phyloP scores from a whole-genome alignment of 1,140 invertebrate species.

The Platyura marginata region DNA sequence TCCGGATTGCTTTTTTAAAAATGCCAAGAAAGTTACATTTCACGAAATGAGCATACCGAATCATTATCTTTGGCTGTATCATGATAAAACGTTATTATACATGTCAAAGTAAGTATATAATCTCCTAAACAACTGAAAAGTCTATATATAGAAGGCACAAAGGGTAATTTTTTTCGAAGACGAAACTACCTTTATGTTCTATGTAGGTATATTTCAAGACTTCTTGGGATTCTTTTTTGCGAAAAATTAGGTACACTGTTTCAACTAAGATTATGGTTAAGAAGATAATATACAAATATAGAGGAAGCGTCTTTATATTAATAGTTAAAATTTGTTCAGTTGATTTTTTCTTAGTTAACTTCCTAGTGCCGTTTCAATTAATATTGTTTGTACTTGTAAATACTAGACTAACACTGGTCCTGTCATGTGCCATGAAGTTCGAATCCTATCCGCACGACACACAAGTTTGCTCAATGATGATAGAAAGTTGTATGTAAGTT shows the following conservation, averaged over 20 bases:
- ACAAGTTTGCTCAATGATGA: slow-evolving; percentile 81
- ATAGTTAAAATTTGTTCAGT: too few relatives aligned
- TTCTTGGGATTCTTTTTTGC: too few relatives aligned
- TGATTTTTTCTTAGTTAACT: too few relatives aligned
- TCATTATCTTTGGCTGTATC: slow-evolving; percentile 80
- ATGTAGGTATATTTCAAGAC: too few relatives aligned
- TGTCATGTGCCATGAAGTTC: slow-evolving; percentile 87
- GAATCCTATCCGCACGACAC: slow-evolving; percentile 81
- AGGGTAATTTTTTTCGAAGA: too few relatives aligned
- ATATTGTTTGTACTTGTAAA: slow-evolving; percentile 7
- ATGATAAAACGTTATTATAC: slow-evolving; percentile 75
- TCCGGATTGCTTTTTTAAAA: slow-evolving; percentile 84
- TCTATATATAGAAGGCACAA: too few relatives aligned
- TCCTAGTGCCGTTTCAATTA: slow-evolving; percentile 1
- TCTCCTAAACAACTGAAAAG: too few relatives aligned
- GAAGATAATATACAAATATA: too few relatives aligned
- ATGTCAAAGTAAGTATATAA: slow-evolving; percentile 62
- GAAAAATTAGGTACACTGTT: neutral
- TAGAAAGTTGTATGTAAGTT: slow-evolving; percentile 62
- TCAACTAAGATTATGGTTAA: too few relatives aligned
- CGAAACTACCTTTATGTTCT: too few relatives aligned
- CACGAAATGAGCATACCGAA: slow-evolving; percentile 90
- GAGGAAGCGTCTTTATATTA: too few relatives aligned
- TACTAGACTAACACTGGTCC: slow-evolving; percentile 62
- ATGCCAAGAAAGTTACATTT: slow-evolving; percentile 82